Percentiles rank a stretch among this genome's conserved stretches.
phyloP scores from a whole-genome alignment of 92 coral and sea anemone species.

The Actinostola sp. region DNA sequence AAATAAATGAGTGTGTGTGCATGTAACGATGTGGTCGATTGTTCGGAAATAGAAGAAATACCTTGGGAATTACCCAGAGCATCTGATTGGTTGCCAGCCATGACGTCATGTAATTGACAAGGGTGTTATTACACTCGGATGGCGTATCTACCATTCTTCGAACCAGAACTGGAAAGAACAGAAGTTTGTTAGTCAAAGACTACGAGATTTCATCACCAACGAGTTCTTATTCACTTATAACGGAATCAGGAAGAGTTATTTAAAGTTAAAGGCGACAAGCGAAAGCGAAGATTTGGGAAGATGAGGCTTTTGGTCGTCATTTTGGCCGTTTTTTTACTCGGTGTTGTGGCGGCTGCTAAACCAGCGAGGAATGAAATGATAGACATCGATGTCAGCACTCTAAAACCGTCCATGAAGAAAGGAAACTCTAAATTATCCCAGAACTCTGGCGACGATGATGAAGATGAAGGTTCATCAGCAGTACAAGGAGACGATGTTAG shows the following conservation, averaged over 20 bases:
- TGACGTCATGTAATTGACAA: slow-evolving; percentile 93
- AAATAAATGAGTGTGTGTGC: neutral
- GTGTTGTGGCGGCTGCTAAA: slow-evolving; percentile 46
- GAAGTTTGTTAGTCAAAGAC: neutral
- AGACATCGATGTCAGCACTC: slow-evolving; percentile 52
- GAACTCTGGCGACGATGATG: slow-evolving; percentile 65
- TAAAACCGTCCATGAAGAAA: slow-evolving; percentile 25
- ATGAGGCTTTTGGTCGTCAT: slow-evolving; percentile 54
- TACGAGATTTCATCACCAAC: neutral
- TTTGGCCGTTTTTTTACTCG: slow-evolving; percentile 48
- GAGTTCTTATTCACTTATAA: neutral
- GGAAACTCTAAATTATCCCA: slow-evolving; percentile 11
- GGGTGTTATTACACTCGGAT: slow-evolving; percentile 31
- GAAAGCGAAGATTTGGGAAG: slow-evolving; percentile 28
- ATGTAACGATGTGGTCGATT: slow-evolving; percentile 9
- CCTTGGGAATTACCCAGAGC: slow-evolving; percentile 23
- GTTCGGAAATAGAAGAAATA: slow-evolving; percentile 42
- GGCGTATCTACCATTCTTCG: slow-evolving; percentile 37
- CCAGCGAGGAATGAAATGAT: neutral
- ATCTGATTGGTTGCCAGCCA: slow-evolving; percentile 39
- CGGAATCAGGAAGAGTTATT: neutral
- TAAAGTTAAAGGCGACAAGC: slow-evolving; percentile 5
- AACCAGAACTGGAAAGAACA: neutral
- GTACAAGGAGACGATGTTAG: slow-evolving; percentile 47
- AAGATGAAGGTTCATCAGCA: slow-evolving; percentile 56